Evolutionary conservation across 2,797 vertebrate species (phyloP), one percentile per base, ranked within the genome.

Genomic region (Scolopax bukidnonensis): DNA sequence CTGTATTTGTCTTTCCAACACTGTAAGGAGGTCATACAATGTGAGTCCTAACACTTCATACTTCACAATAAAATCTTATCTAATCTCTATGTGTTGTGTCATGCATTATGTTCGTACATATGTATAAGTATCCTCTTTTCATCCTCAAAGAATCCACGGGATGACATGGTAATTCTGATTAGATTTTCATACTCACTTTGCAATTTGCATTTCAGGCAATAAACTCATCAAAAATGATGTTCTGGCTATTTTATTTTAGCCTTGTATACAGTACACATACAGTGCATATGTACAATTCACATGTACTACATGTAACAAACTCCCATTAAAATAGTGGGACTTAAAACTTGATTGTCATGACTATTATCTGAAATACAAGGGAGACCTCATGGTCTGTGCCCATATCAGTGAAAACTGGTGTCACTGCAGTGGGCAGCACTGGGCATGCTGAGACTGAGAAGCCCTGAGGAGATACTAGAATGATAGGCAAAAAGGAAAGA

Each of bases 241-340:
- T 54, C 13, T 48, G 68, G 11, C 25, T 64, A 12, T 51, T 14
- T 33, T 80, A 61, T 50, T 89, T 85, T 60, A 74, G 11, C 9
- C 10, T 6, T 16, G 12, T 33, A 40, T 2, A 7, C 3, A 53
- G 32, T 12, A 68, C 6, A 16, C 4, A 0, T 50, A 12, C 28
- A 67, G 10, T 8, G 51, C 16, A 51, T 21, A 30, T 9, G 17
- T 25, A 28, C 2, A 2, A 24, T 32, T 33, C 5, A 19, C 6
- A 20, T 2, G 9, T 61, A 9, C 15, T 40, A 8, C 9, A 3
- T 3, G 2, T 9, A 87, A 71, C 4, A 74, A 60, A 48, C 10
- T 33, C 12, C 23, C 7, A 48, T 16, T 59, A 16, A 56, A 70
- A 4, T 4, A 77, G 28, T 40, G 11, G 8, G 36, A 25, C 45